These are phyloP conservation scores for Drymonia ruficornis DNA, from an alignment of 2,888 invertebrate species.

Conservation along the genomic window DNA sequence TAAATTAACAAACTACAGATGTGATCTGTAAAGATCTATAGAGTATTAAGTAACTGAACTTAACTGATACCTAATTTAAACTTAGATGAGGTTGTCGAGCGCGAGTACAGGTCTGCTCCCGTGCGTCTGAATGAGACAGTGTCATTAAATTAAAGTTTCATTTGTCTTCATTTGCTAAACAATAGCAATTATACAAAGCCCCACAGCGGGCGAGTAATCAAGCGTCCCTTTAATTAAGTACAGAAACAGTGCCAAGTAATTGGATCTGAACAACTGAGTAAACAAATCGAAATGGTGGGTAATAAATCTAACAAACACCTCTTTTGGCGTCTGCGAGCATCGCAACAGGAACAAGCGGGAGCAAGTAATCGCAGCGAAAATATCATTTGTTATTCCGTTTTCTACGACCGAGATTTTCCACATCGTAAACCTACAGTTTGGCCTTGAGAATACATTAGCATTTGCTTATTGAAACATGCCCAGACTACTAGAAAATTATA, in stretches of 20 bases:
- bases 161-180: slow-evolving; percentile 85
- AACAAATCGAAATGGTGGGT: slow-evolving; percentile 84
- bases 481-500: no score
- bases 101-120: slow-evolving; percentile 64
- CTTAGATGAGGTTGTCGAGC: slow-evolving; percentile 60
- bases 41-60: neutral
- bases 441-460: neutral
- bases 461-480: neutral
- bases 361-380: slow-evolving; percentile 22
- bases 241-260: slow-evolving; percentile 85
- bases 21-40: neutral
- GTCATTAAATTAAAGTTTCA: slow-evolving; percentile 85
- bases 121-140: slow-evolving; percentile 79
- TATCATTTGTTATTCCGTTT: slow-evolving; percentile 1
- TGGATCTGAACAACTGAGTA: slow-evolving; percentile 85
- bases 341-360: slow-evolving; percentile 44
- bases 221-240: slow-evolving; percentile 85
- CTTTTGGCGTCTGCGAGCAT: slow-evolving; percentile 69
- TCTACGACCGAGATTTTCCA: neutral
- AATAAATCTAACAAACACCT: slow-evolving; percentile 84
- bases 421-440: neutral
- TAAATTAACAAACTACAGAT: neutral
- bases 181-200: slow-evolving; percentile 85
- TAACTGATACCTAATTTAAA: slow-evolving; percentile 60
- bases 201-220: slow-evolving; percentile 84